These are phyloP conservation scores for Pelmatolapia mariae DNA, from an alignment of 2,113 vertebrate species.

Conservation along the genomic window DNA sequence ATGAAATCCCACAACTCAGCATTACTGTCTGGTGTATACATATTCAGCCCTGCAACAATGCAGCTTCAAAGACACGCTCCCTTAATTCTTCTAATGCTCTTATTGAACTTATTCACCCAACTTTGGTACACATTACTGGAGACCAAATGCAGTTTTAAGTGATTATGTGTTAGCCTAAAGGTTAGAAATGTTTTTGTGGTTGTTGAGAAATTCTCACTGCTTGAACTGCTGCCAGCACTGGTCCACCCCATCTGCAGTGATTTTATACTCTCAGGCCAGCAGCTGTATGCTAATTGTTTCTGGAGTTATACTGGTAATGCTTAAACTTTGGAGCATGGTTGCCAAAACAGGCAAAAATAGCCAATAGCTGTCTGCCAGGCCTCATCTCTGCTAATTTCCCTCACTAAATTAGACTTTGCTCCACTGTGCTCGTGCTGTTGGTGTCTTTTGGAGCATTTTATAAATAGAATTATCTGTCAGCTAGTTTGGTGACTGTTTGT, in stretches of 20 bases:
- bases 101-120: not conserved
- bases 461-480: not conserved
- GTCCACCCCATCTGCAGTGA: not conserved
- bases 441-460: not conserved
- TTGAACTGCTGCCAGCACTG: not conserved
- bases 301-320: not conserved
- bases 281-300: not conserved
- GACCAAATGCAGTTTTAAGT: not conserved
- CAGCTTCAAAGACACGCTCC: slow-evolving; percentile 33
- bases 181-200: not conserved
- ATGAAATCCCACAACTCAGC: slow-evolving; percentile 46
- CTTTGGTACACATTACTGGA: not conserved
- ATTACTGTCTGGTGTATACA: slow-evolving; percentile 3
- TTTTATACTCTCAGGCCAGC: not conserved
- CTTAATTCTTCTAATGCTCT: not conserved
- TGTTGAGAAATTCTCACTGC: not conserved
- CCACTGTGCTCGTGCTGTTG: not conserved
- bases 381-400: not conserved
- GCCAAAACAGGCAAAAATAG: not conserved
- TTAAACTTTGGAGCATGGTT: not conserved
- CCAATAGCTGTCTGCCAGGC: not conserved
- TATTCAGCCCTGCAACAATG: slow-evolving; percentile 28
- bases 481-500: not conserved
- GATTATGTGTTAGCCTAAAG: not conserved
- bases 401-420: not conserved